Conservation (phyloP, 2,888 invertebrate species). For the Zhengitettix transpicula region DNA sequence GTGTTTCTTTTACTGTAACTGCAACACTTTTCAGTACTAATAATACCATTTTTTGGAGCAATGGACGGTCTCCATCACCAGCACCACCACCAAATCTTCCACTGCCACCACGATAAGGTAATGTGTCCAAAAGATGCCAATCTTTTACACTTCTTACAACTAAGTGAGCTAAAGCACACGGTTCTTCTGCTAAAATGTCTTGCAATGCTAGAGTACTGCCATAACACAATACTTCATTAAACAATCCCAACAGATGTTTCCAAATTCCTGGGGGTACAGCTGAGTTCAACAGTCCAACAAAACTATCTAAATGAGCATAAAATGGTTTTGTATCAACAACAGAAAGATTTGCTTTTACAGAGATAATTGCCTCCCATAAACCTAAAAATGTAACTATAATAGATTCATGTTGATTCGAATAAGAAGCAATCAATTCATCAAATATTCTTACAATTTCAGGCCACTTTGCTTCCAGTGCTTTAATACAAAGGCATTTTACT, state of each 20-base stretch:
- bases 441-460: slow-evolving; percentile 52
- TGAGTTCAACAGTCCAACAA: slow-evolving; percentile 52
- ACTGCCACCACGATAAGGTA: slow-evolving; percentile 26
- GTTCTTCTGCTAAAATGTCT: slow-evolving; percentile 74
- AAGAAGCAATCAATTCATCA: slow-evolving; percentile 29
- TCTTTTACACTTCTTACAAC: slow-evolving; percentile 76
- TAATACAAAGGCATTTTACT: slow-evolving; percentile 71
- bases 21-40: slow-evolving; percentile 76
- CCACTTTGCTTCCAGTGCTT: slow-evolving; percentile 74
- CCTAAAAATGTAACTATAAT: slow-evolving; percentile 58
- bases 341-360: slow-evolving; percentile 77
- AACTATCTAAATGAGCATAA: slow-evolving; percentile 66
- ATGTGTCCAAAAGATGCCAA: slow-evolving; percentile 50
- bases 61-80: slow-evolving; percentile 49
- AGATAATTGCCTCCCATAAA: slow-evolving; percentile 79
- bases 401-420: slow-evolving; percentile 29
- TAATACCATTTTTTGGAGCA: slow-evolving; percentile 74
- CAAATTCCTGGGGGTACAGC: slow-evolving; percentile 67
- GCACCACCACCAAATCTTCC: slow-evolving; percentile 32
- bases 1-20: slow-evolving; percentile 75
- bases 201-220: slow-evolving; percentile 79
- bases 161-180: slow-evolving; percentile 69
- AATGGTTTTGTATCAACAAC: slow-evolving; percentile 79
- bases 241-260: slow-evolving; percentile 66
- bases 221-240: slow-evolving; percentile 81